Conservation (phyloP, 2,888 invertebrate genomes). For the Isoperla grammatica region DNA sequence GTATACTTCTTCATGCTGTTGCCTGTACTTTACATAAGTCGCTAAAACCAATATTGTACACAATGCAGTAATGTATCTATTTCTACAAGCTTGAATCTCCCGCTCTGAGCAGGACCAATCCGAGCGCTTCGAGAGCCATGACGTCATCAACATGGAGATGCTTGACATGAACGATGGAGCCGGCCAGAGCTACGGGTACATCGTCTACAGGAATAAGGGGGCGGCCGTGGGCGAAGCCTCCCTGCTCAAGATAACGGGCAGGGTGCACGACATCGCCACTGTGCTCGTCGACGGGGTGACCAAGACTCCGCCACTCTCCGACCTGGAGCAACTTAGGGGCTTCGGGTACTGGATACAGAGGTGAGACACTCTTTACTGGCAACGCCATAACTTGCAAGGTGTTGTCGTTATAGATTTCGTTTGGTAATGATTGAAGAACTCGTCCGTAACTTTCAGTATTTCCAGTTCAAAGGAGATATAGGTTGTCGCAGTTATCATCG, state of each 20-base stretch:
- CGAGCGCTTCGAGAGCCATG: conserved; percentile 25
- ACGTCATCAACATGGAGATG: conserved; percentile 38
- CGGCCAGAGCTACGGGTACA: conserved; percentile 54
- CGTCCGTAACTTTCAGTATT: too few species aligned
- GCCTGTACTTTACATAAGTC: too few species aligned
- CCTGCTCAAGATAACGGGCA: conserved; percentile 41
- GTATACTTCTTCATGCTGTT: too few species aligned
- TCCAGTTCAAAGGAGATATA: too few species aligned
- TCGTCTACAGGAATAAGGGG: conserved; percentile 46
- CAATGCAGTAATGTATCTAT: too few species aligned
- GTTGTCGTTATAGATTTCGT: too few species aligned
- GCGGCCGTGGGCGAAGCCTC: conserved; percentile 34
- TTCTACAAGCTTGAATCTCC: too few species aligned
- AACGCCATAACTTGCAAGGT: too few species aligned
- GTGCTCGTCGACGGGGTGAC: conserved; percentile 46
- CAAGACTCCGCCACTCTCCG: conserved; percentile 40
- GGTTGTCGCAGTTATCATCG: too few species aligned
- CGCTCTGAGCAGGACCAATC: conserved; percentile 18
- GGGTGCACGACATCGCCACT: conserved; percentile 49
- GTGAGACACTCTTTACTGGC: conserved; percentile 29
- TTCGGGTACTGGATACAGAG: conserved; percentile 44
- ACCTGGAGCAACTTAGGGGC: conserved; percentile 37
- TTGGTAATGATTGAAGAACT: too few species aligned
- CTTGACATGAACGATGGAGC: conserved; percentile 42
- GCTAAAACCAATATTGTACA: too few species aligned